Evolutionary conservation across 30 jellyfish, hydroid and myxozoan species (phyloP).

Genomic region (Pseudorhiza aurosa): DNA sequence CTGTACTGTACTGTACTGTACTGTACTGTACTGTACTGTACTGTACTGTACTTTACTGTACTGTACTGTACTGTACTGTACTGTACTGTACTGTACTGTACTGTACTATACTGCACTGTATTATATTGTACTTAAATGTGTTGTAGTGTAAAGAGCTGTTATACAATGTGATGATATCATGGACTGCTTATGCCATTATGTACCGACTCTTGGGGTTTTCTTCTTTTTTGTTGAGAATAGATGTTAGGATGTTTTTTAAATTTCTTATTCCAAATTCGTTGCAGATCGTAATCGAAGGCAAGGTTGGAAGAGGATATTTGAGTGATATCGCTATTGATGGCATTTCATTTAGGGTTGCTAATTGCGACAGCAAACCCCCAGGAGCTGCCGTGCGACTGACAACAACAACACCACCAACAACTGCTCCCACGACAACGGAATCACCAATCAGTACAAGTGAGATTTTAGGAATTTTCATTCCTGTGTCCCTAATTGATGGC

Average conservation of each 20-base stretch:
- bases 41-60: slow-evolving; percentile 28
- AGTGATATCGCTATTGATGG: slow-evolving; percentile 87
- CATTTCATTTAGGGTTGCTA: slow-evolving; percentile 21
- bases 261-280: background rate
- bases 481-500: no score
- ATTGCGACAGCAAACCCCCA: slow-evolving; percentile 55
- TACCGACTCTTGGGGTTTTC: no score
- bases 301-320: slow-evolving; percentile 32
- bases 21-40: slow-evolving; percentile 16
- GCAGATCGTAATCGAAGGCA: slow-evolving; percentile 77
- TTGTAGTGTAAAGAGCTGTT: background rate
- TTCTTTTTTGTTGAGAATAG: background rate
- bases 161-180: no score
- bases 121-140: background rate
- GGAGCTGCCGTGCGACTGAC: slow-evolving; percentile 35
- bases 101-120: slow-evolving; percentile 5
- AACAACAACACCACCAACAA: slow-evolving; percentile 26
- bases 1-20: slow-evolving; percentile 4
- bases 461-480: no score
- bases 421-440: slow-evolving; percentile 5
- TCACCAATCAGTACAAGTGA: background rate
- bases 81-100: slow-evolving; percentile 17
- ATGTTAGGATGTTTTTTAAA: background rate
- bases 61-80: slow-evolving; percentile 20
- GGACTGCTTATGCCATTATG: no score